A percentile compares a stretch with the other conserved stretches of the same genome.
Conservation (phyloP, 1,140 invertebrate genomes). For the Drosophila saltans region DNA sequence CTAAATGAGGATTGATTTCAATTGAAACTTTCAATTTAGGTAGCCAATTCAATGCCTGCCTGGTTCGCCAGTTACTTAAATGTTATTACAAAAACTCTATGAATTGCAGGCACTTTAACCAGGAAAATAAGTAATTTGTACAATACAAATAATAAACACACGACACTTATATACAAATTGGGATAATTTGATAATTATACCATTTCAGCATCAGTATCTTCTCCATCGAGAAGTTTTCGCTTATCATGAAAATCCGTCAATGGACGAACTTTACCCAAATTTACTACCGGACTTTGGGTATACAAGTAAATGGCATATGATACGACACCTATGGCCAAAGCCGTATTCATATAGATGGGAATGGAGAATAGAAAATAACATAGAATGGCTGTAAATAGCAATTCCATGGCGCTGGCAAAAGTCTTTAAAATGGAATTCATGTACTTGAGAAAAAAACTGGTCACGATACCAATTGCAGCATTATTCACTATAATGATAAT, state of each 20-base stretch:
- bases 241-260: constrained; percentile 58
- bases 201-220: constrained; percentile 63
- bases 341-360: constrained; percentile 92
- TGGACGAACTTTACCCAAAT: constrained; percentile 83
- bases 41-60: constrained; percentile 47
- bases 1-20: constrained; percentile 6
- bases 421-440: constrained; percentile 98
- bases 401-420: constrained; percentile 96
- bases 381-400: constrained; percentile 95
- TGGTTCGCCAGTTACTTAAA: neutral
- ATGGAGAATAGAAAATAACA: constrained; percentile 95
- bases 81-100: constrained; percentile 16
- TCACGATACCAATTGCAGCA: constrained; percentile 95
- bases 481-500: constrained; percentile 94
- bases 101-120: constrained; percentile 58
- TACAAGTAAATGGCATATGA: constrained; percentile 93
- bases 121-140: neutral
- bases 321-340: constrained; percentile 92
- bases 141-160: neutral
- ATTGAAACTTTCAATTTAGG: constrained; percentile 35
- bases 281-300: constrained; percentile 93
- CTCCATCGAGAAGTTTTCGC: constrained; percentile 62
- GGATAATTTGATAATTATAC: constrained; percentile 68
- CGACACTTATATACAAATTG: constrained; percentile 27
- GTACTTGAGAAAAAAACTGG: constrained; percentile 95